These are phyloP conservation scores for Heteromyza rotundicornis DNA, from an alignment of 2,888 invertebrate genomes.

Conservation along the genomic window DNA sequence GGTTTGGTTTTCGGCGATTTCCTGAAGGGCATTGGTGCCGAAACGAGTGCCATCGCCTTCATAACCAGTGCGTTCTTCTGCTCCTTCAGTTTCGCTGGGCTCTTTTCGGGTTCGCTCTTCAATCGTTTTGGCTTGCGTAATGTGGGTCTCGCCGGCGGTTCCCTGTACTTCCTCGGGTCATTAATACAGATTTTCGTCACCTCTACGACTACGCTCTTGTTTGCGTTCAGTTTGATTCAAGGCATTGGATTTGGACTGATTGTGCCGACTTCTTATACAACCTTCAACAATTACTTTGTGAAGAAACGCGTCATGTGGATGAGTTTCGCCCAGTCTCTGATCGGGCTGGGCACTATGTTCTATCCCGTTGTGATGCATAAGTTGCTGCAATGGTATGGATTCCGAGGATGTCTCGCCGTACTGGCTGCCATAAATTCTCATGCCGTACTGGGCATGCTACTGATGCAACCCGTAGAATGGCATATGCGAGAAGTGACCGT, in stretches of 20 bases:
- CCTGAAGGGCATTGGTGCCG: constrained; percentile 69
- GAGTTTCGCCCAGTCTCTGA: constrained; percentile 75
- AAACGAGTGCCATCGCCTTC: constrained; percentile 73
- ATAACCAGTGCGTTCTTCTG: constrained; percentile 72
- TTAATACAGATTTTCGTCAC: constrained; percentile 70
- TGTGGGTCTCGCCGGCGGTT: constrained; percentile 72
- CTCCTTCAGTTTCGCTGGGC: constrained; percentile 66
- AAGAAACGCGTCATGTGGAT: constrained; percentile 74
- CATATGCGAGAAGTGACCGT: constrained; percentile 66
- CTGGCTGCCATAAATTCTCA: constrained; percentile 73
- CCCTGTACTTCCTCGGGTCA: constrained; percentile 70
- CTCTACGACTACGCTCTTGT: constrained; percentile 69
- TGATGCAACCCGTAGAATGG: constrained; percentile 79
- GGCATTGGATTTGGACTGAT: constrained; percentile 77
- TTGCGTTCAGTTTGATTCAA: constrained; percentile 71
- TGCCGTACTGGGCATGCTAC: constrained; percentile 71
- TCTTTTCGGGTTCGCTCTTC: constrained; percentile 72
- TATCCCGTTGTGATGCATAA: constrained; percentile 72
- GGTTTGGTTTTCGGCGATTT: constrained; percentile 76
- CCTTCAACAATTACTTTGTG: constrained; percentile 77
- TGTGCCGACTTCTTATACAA: constrained; percentile 75
- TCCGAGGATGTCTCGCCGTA: constrained; percentile 72
- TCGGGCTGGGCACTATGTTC: constrained; percentile 72
- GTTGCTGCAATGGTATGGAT: constrained; percentile 70
- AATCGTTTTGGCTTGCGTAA: constrained; percentile 71